These are phyloP conservation scores for Leptogaster cylindrica DNA, from an alignment of 2,888 invertebrate species.

Conservation along the genomic window DNA sequence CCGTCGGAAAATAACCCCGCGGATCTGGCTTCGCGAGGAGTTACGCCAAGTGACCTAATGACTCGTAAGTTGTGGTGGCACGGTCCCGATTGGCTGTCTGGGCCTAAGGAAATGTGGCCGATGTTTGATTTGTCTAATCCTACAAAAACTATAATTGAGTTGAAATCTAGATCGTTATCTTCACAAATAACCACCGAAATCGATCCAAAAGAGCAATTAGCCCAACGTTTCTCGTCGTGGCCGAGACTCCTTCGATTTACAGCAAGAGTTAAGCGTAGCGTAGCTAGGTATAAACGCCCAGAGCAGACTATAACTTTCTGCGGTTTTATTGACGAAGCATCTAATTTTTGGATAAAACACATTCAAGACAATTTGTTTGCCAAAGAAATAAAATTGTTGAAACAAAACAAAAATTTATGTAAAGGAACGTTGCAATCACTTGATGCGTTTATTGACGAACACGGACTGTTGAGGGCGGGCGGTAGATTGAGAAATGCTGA, in stretches of 20 bases:
- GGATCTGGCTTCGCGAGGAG: background rate
- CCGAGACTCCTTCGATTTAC: background rate
- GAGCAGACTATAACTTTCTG: background rate
- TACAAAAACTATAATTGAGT: background rate
- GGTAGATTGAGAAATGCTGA: background rate
- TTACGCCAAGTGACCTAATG: background rate
- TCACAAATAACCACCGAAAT: background rate
- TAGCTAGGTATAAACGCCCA: background rate
- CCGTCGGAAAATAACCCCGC: constrained; percentile 3
- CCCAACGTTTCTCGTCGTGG: background rate
- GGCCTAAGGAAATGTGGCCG: background rate
- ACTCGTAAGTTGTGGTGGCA: background rate
- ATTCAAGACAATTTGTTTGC: background rate
- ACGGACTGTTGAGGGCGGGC: background rate
- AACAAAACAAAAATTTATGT: background rate
- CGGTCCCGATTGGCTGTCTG: background rate
- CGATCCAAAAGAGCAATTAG: background rate
- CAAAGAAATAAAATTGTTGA: background rate
- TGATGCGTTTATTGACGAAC: background rate
- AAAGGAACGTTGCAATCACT: background rate
- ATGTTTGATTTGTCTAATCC: background rate
- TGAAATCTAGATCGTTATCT: background rate
- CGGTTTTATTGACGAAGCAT: background rate
- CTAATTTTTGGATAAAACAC: background rate
- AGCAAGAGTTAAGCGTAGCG: background rate